Evolutionary conservation across 2,888 invertebrate species (phyloP), one percentile per base, ranked within the genome.

Genomic region (Gonocerus acuteangulatus): DNA sequence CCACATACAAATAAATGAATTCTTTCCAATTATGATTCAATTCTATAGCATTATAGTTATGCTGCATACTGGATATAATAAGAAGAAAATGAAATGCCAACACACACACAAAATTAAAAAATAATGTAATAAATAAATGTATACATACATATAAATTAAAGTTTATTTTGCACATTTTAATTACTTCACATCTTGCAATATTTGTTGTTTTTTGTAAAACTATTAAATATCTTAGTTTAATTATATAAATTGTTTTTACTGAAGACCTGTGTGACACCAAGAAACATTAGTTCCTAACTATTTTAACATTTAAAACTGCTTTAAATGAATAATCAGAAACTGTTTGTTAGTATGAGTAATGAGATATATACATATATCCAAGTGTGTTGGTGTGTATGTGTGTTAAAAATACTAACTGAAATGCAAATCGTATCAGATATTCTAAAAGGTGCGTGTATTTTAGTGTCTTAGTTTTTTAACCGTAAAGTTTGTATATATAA

Each of bases 271-370:
- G 49, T 67, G 68, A 66, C 69, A 69, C 69, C 71, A 71, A 71
- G 71, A 71, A 71, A 70, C 71, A 70, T 71, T 71, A n/a, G n/a
- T n/a, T 71, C 70, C 23, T 34, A 45, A 45, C 34, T 47, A 57
- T 57, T 47, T 47, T 57, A 57, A 57, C 57, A 54, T 54, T 42
- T 42, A 18, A 21, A 54, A 42, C 34, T 34, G 59, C 39, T 59
- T 48, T 15, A 4, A n/a, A 11, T 23, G 11, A 19, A 48, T 48
- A 59, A 59, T 57, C 36, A 47, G 13, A 36, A 34, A 23, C 16
- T 60, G 34, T 4, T 34, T 18, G n/a, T 52, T 39, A 39, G 4
- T 39, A 39, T 39, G 15, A n/a, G 3, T 39, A n/a, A 3, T 32
- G n/a, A 27, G 27, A 27, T 27, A 27, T 27, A 6, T 27, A 27